These are phyloP conservation scores for Apomyelois bistriatella DNA, from an alignment of 2,888 invertebrate species.

Conservation along the genomic window DNA sequence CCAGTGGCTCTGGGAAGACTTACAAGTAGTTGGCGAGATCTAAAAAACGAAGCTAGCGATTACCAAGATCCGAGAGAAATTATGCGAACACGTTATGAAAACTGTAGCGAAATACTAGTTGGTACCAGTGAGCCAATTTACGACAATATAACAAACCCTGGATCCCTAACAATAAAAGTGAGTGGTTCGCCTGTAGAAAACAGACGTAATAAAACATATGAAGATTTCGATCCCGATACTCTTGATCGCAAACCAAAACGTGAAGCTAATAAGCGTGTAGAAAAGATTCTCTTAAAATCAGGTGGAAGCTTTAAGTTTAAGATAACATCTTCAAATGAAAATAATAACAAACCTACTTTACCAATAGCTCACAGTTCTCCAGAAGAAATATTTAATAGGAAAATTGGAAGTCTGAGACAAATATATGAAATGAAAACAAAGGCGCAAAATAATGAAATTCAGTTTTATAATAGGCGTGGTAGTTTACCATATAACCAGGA, in stretches of 20 bases:
- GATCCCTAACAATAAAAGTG: constrained; percentile 90
- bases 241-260: constrained; percentile 86
- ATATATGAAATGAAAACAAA: constrained; percentile 87
- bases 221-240: constrained; percentile 91
- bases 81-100: constrained; percentile 47
- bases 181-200: constrained; percentile 85
- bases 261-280: constrained; percentile 61
- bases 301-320: constrained; percentile 86
- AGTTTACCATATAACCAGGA: constrained; percentile 61
- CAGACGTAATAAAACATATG: constrained; percentile 83
- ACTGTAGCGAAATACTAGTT: constrained; percentile 82
- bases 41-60: constrained; percentile 46
- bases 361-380: constrained; percentile 36
- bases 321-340: constrained; percentile 30
- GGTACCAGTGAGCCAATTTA: constrained; percentile 78
- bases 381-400: constrained; percentile 71
- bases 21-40: constrained; percentile 66
- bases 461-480: constrained; percentile 57
- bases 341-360: constrained; percentile 36
- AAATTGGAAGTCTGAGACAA: constrained; percentile 86
- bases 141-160: constrained; percentile 81
- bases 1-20: constrained; percentile 48
- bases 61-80: constrained; percentile 41
- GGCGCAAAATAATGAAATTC: constrained; percentile 48
- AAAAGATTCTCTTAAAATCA: constrained; percentile 81